phyloP scores from a whole-genome alignment of 1,140 invertebrate species.

The Adelges cooleyi region DNA sequence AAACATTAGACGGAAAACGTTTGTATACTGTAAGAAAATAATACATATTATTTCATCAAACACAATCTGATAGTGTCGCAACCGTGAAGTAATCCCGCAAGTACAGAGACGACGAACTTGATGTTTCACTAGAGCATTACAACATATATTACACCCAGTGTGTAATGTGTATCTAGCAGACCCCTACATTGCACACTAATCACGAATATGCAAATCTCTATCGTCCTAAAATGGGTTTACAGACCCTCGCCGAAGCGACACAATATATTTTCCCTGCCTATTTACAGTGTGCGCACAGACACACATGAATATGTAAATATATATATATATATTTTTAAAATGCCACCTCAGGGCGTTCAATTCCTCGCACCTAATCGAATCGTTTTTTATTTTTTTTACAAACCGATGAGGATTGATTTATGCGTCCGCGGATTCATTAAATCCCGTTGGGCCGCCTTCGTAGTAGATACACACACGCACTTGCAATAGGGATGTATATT shows the following conservation, averaged over 20 bases:
- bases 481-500: slow-evolving; percentile 1
- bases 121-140: too few species aligned
- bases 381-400: slow-evolving; percentile 24
- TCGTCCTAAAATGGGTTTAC: not conserved
- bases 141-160: too few species aligned
- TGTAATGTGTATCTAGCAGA: too few species aligned
- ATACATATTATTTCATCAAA: too few species aligned
- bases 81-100: too few species aligned
- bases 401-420: slow-evolving; percentile 7
- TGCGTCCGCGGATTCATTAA: not conserved
- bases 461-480: too few species aligned
- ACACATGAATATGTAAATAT: not conserved
- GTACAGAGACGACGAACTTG: too few species aligned
- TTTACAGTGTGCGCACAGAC: slow-evolving; percentile 11
- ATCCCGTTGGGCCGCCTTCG: not conserved
- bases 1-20: too few species aligned
- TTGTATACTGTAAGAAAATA: too few species aligned
- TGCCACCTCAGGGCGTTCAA: slow-evolving; percentile 22
- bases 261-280: not conserved
- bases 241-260: not conserved
- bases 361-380: slow-evolving; percentile 26
- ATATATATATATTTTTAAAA: slow-evolving; percentile 14
- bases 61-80: too few species aligned
- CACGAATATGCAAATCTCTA: too few species aligned
- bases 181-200: too few species aligned